Evolutionary conservation across 1,140 invertebrate species (phyloP).

Genomic region (Hesperophylax magnus): DNA sequence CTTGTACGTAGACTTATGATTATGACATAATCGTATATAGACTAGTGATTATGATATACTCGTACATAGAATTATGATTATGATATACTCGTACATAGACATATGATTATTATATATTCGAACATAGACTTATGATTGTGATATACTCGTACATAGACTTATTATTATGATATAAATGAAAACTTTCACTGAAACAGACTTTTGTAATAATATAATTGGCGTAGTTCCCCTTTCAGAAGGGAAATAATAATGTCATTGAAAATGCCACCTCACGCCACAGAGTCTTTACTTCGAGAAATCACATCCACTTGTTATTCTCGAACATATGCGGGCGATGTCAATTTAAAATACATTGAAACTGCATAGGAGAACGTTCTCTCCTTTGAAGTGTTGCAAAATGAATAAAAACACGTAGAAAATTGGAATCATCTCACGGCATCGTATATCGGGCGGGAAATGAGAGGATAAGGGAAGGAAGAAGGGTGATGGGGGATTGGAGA

Average conservation of each 20-base stretch:
- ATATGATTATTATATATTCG: too few relatives aligned
- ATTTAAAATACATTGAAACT: constrained; percentile 42
- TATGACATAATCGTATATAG: too few relatives aligned
- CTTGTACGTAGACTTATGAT: too few relatives aligned
- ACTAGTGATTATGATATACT: too few relatives aligned
- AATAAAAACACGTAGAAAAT: constrained; percentile 55
- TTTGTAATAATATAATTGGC: too few relatives aligned
- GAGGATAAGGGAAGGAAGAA: constrained; percentile 37
- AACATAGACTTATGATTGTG: too few relatives aligned
- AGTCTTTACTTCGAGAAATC: neutral
- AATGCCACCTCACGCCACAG: neutral
- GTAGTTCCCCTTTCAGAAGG: neutral
- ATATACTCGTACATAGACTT: too few relatives aligned
- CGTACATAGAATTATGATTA: too few relatives aligned
- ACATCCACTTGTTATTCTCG: constrained; percentile 1
- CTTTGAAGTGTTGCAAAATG: constrained; percentile 52
- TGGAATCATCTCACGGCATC: constrained; percentile 41
- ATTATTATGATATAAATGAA: too few relatives aligned
- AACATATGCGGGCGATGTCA: constrained; percentile 29
- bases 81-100: too few relatives aligned
- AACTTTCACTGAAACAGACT: too few relatives aligned
- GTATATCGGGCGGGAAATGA: constrained; percentile 42
- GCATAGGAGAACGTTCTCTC: constrained; percentile 23
- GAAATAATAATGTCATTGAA: constrained; percentile 9
- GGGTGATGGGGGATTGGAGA: constrained; percentile 35